Evolutionary conservation across 1,140 invertebrate species (phyloP).

Genomic region (Drosophila triauraria): DNA sequence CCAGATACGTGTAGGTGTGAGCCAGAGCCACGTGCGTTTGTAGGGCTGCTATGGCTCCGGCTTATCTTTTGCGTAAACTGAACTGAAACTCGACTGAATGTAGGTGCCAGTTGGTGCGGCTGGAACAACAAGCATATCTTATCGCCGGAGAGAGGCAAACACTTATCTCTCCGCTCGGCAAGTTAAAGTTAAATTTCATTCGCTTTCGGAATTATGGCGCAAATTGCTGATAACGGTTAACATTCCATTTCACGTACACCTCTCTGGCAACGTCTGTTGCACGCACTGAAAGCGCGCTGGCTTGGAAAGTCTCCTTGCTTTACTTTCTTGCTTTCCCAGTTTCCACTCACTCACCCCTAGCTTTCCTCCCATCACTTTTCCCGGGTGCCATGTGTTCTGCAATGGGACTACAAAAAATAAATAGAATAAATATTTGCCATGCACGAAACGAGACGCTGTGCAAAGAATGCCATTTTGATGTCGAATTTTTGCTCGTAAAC

Average conservation of each 20-base stretch:
- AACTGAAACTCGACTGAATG: conserved; percentile 16
- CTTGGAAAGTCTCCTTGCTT: conserved; percentile 14
- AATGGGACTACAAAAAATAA: conserved; percentile 13
- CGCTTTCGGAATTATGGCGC: conserved; percentile 65
- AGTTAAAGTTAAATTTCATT: conserved; percentile 72
- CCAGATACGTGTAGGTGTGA: conserved; percentile 26
- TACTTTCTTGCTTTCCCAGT: background rate
- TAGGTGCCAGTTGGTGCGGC: conserved; percentile 26
- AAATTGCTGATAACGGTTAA: conserved; percentile 67
- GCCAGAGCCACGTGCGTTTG: conserved; percentile 32
- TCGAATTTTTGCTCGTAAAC: conserved; percentile 60
- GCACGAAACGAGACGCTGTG: conserved; percentile 45
- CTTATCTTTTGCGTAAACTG: conserved; percentile 54
- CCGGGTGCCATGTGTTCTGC: conserved; percentile 34
- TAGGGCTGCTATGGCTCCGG: background rate
- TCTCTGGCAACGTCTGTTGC: background rate
- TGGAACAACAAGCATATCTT: conserved; percentile 66
- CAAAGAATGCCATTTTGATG: conserved; percentile 68
- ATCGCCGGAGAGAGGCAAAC: conserved; percentile 43
- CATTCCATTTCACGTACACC: conserved; percentile 32
- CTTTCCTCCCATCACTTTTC: background rate
- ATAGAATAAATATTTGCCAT: conserved; percentile 69
- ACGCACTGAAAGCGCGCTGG: conserved; percentile 9
- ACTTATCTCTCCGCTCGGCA: conserved; percentile 65
- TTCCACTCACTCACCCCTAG: background rate